Base-by-base conservation (phyloP, 2,888 invertebrate genomes). In the Drosophila sordidapex region DNA sequence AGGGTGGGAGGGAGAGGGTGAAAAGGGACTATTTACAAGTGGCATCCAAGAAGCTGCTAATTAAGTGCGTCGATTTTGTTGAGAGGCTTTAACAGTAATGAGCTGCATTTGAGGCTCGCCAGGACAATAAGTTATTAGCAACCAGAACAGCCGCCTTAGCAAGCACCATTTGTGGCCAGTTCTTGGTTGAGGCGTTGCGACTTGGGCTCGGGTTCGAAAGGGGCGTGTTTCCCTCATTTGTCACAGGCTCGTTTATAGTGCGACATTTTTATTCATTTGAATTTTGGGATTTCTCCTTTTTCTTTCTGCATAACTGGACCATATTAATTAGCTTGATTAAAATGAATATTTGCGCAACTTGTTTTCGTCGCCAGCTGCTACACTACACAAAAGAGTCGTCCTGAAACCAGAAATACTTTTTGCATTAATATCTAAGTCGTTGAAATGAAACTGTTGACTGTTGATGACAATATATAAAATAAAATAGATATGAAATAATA, bases 301-400 rank as follows among this genome's bases (percentile, higher is more conserved):
- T 33, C 33, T 15, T 10, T 48, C 71, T 25, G 61, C 59, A 76
- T 80, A 75, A 79, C 79, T 87, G 77, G 84, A 84, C 87, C 89
- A 83, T 80, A 87, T 87, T 87, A 87, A 87, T 87, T 87, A 87
- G 79, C 89, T 87, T 87, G 87, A 87, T 89, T 87, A 87, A 87
- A 89, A 84, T 83, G 84, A 87, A 87, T 87, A 84, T 87, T 89
- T 87, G 74, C 62, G 62, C 76, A 79, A 71, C 65, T 74, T 71
- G 60, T 66, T 73, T 75, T 61, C 60, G 74, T 77, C 76, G 76
- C 71, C 79, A 73, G 70, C 68, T 70, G 81, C 40, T 56, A 56
- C 56, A 56, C 56, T 38, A 8, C 0, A 13, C 38, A n/a, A 54
- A 54, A 54, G 8, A 8, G 15, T 25, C 15, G 15, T 7, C 13